Evolutionary conservation across 2,797 vertebrate genomes (phyloP).

Genomic region (Alca torda): DNA sequence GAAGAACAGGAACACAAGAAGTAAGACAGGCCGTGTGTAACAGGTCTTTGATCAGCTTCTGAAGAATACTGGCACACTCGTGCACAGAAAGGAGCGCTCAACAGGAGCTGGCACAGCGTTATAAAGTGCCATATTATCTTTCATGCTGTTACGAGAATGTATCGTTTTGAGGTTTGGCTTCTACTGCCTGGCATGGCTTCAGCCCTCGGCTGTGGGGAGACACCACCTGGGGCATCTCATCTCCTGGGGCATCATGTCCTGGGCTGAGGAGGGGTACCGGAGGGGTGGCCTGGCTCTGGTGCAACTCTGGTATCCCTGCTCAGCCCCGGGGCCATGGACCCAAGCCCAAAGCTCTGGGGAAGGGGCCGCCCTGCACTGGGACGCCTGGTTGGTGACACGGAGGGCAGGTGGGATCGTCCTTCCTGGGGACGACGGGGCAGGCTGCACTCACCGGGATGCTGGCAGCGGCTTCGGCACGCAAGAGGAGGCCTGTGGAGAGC

Average conservation of each 20-base stretch:
- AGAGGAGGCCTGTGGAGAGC: conserved; percentile 1
- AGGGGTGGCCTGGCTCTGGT: background rate
- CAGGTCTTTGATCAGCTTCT: background rate
- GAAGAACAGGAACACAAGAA: background rate
- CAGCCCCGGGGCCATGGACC: background rate
- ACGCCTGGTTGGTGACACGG: rapidly evolving
- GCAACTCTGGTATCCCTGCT: too few species aligned
- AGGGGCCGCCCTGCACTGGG: background rate
- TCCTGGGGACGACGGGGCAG: background rate
- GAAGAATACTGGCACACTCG: rapidly evolving
- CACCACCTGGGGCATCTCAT: too few species aligned
- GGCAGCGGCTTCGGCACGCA: background rate
- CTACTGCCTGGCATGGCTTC: background rate
- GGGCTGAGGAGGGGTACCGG: background rate
- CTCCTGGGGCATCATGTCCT: too few species aligned
- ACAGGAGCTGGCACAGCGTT: background rate
- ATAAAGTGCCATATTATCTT: background rate
- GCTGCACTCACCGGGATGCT: conserved; percentile 3
- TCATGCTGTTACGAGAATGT: background rate
- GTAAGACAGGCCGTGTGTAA: background rate
- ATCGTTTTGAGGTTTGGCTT: background rate
- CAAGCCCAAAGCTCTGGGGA: background rate
- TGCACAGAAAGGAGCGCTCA: too few species aligned
- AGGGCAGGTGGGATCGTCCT: background rate
- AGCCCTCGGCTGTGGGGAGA: background rate